These are phyloP conservation scores for Brachyalestes nurse DNA, from an alignment of 2,797 vertebrate species.

Conservation along the genomic window DNA sequence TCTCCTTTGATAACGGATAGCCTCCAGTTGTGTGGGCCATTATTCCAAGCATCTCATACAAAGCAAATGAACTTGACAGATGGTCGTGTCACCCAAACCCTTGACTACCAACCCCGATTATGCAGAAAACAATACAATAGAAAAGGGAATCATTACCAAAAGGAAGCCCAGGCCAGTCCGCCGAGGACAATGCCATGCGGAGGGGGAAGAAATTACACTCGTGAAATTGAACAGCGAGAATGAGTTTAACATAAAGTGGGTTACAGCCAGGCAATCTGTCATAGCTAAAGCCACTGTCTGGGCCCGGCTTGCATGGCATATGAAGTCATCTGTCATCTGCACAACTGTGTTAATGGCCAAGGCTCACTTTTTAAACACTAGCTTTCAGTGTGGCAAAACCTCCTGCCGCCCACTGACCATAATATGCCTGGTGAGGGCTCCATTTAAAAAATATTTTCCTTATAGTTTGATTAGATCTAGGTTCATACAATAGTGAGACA, in stretches of 20 bases:
- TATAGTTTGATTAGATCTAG: background rate
- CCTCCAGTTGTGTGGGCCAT: slow-evolving; percentile 90
- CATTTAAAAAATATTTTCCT: background rate
- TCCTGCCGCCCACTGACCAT: slow-evolving; percentile 25
- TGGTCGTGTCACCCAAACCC: slow-evolving; percentile 99
- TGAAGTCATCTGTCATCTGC: slow-evolving; percentile 99
- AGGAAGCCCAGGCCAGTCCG: slow-evolving; percentile 89
- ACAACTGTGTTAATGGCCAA: slow-evolving; percentile 86
- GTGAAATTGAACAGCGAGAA: slow-evolving; percentile 99
- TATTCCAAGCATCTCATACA: slow-evolving; percentile 94
- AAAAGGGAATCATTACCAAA: slow-evolving; percentile 97
- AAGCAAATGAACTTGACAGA: slow-evolving; percentile 99
- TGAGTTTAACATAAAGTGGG: slow-evolving; percentile 99
- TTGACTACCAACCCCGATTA: slow-evolving; percentile 98
- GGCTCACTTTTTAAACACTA: slow-evolving; percentile 72
- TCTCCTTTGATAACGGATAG: slow-evolving; percentile 92
- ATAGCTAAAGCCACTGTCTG: slow-evolving; percentile 96
- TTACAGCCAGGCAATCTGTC: slow-evolving; percentile 98
- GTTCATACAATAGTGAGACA: background rate
- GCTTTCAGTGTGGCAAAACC: slow-evolving; percentile 36
- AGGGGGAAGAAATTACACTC: slow-evolving; percentile 95
- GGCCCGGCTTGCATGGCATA: slow-evolving; percentile 95
- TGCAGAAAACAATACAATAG: slow-evolving; percentile 99
- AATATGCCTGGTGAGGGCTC: background rate
- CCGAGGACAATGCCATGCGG: slow-evolving; percentile 89